Evolutionary conservation across 2,113 vertebrate species (phyloP), one percentile per base, ranked within the genome.

Genomic region (Lepisosteus oculatus): DNA sequence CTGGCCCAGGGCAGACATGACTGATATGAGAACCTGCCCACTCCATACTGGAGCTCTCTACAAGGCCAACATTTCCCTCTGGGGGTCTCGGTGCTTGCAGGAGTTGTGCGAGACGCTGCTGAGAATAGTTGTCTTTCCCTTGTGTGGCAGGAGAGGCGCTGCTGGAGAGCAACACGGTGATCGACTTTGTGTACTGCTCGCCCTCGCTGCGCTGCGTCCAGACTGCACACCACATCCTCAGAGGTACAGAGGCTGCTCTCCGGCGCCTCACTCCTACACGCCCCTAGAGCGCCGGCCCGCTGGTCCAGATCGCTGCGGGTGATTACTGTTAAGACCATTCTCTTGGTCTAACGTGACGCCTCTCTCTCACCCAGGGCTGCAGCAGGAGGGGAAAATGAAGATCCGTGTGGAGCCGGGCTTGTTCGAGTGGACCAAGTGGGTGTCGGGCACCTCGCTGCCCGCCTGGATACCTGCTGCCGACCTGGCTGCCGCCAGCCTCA

Each of bases 401-500:
- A 95, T 99, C 68, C 91, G 96, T 0, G 81, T 99, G 3, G 97
- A 99, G 85, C 97, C 97, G 0, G 97, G 97, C 44, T 82, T 99
- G 70, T 99, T 99, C 78, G 97, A 99, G 76, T 99, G 97, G 97
- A 99, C 97, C 51, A 98, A 99, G 84, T 99, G 97, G 97, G 96
- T 98, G 47, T 87, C 96, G 2, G 97, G 97, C 70, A 97, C 76
- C 69, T 86, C 91, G 0, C 84, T 98, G 71, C 97, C 97, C 0
- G 86, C 90, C 13, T 99, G 97, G 97, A 96, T 98, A 62, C 85
- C 95, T 6, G 89, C 94, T 0, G 67, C 91, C 55, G 97, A 99
- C 15, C 84, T 99, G 84, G 95, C 92, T 8, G 89, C 94, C 71
- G 94, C 95, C 79, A 95, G 90, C 81, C 87, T 99, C 69, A 93